Evolutionary conservation across 2,888 invertebrate species (phyloP).

Genomic region (Epirrhoe alternata): DNA sequence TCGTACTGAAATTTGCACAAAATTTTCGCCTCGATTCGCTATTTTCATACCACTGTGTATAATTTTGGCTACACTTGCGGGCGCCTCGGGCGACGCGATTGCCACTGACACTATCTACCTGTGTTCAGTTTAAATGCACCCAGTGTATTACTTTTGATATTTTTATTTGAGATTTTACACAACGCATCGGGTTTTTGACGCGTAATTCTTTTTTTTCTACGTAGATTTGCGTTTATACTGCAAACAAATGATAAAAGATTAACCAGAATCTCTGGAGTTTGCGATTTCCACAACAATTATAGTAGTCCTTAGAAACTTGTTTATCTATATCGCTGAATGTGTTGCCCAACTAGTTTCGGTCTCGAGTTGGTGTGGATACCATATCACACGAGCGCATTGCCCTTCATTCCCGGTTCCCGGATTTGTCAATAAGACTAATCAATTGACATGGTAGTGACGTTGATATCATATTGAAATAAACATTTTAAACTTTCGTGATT

Average conservation of each 20-base stretch:
- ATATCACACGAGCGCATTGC: too few species aligned
- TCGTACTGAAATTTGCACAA: conserved; percentile 55
- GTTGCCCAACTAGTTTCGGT: too few species aligned
- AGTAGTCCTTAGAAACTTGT: too few species aligned
- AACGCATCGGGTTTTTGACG: conserved; percentile 23
- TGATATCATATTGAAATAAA: too few species aligned
- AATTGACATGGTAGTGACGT: too few species aligned
- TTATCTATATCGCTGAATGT: too few species aligned
- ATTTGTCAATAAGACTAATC: too few species aligned
- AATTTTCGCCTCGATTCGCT: conserved; percentile 57
- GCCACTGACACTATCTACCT: conserved; percentile 71
- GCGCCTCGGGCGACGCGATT: conserved; percentile 59
- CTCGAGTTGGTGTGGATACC: too few species aligned
- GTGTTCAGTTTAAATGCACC: conserved; percentile 64
- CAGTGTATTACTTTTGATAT: conserved; percentile 58
- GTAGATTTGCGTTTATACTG: conserved; percentile 9
- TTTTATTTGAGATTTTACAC: conserved; percentile 46
- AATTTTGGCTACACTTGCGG: conserved; percentile 59
- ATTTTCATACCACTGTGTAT: conserved; percentile 57
- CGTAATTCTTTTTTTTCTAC: conserved; percentile 24
- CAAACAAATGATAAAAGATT: too few species aligned
- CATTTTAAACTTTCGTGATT: too few species aligned
- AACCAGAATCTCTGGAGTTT: too few species aligned
- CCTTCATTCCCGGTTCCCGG: too few species aligned
- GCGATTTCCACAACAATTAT: neutral